Conservation (phyloP, 2,888 invertebrate genomes). For the Minunthozetes semirufus region DNA sequence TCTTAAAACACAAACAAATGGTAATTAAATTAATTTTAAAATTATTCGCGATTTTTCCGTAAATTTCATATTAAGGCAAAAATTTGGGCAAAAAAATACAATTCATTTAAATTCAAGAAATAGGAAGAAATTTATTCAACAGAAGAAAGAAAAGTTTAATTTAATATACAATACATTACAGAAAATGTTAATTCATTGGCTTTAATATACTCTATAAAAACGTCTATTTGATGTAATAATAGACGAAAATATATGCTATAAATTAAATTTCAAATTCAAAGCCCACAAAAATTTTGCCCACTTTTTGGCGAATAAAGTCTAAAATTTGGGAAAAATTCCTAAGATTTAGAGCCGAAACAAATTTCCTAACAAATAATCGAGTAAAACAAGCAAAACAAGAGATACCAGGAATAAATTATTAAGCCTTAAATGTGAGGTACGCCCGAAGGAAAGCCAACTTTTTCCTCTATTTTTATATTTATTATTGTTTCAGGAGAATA, state of each 20-base stretch:
- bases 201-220: background rate
- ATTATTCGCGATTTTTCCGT: background rate
- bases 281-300: background rate
- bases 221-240: background rate
- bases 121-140: too few species aligned
- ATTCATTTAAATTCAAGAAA: too few species aligned
- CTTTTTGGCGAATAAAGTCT: background rate
- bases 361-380: background rate
- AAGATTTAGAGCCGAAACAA: background rate
- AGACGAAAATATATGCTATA: background rate
- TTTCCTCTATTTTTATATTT: too few species aligned
- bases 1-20: background rate
- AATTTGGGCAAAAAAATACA: too few species aligned
- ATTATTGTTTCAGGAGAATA: too few species aligned
- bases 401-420: background rate
- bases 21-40: background rate
- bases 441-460: too few species aligned
- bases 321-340: background rate
- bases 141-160: too few species aligned
- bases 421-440: too few species aligned
- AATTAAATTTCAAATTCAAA: background rate
- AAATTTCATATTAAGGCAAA: too few species aligned
- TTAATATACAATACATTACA: too few species aligned
- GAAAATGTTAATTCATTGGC: background rate
- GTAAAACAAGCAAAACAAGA: background rate